These are phyloP conservation scores for Cottoperca gobio DNA, from an alignment of 2,797 vertebrate genomes.

Conservation along the genomic window DNA sequence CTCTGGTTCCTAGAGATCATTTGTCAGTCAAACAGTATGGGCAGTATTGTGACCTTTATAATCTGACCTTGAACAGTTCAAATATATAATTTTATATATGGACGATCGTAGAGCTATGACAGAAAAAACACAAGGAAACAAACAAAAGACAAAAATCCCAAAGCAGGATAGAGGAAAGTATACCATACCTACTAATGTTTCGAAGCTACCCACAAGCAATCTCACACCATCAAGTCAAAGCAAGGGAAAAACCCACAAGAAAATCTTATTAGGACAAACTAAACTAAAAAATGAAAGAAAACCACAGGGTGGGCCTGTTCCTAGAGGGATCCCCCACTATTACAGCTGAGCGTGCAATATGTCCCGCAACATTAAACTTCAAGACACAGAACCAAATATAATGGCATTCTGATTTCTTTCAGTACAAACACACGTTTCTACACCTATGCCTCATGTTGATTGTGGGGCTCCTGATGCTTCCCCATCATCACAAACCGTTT, in stretches of 20 bases:
- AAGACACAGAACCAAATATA: conserved; percentile 19
- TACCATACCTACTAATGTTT: not conserved
- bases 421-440: conserved; percentile 31
- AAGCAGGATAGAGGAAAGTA: not conserved
- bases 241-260: not conserved
- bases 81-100: not conserved
- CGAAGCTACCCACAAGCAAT: not conserved
- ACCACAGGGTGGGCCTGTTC: not conserved
- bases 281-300: conserved; percentile 11
- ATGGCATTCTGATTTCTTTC: conserved; percentile 30
- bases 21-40: not conserved
- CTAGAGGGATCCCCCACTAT: not conserved
- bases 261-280: not conserved
- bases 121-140: not conserved
- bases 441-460: conserved; percentile 13
- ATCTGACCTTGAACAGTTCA: not conserved
- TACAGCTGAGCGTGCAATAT: not conserved
- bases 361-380: conserved; percentile 32
- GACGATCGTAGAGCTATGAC: not conserved
- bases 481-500: conserved; percentile 48
- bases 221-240: not conserved
- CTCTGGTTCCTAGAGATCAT: not conserved
- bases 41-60: not conserved
- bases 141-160: not conserved
- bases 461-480: conserved; percentile 37